Evolutionary conservation across 2,113 vertebrate genomes (phyloP).

Genomic region (Chiloscyllium plagiosum): DNA sequence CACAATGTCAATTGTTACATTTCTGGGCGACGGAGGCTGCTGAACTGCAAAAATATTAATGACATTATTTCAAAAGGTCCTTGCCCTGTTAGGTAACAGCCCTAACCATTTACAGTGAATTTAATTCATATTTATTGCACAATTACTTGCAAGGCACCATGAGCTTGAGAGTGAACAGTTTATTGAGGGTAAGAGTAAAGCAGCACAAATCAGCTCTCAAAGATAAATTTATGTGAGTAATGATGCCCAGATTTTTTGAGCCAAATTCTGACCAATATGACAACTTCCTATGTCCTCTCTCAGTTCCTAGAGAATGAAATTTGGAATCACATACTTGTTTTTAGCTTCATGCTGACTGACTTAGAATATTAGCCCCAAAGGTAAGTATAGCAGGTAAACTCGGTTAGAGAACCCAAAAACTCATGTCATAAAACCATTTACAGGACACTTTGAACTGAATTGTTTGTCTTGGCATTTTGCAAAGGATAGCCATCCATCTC

Average conservation of each 20-base stretch:
- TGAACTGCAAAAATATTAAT: background rate
- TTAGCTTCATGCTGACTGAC: background rate
- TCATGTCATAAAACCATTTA: too few species aligned
- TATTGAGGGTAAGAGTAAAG: background rate
- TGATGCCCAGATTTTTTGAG: background rate
- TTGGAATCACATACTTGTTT: background rate
- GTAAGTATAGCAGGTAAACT: background rate
- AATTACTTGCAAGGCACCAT: background rate
- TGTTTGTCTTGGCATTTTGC: background rate
- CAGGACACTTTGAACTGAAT: background rate
- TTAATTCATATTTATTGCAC: background rate
- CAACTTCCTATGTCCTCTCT: background rate
- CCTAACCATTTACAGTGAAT: background rate
- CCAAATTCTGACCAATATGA: background rate
- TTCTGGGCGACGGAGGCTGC: background rate
- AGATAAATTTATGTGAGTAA: too few species aligned
- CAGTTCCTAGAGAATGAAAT: too few species aligned
- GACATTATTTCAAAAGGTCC: background rate
- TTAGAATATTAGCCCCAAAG: background rate
- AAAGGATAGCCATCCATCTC: background rate
- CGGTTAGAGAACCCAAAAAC: background rate
- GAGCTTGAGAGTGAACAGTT: background rate
- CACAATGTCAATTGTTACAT: background rate
- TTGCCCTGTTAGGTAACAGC: background rate
- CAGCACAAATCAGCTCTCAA: background rate